Base-by-base conservation (phyloP, 2,113 vertebrate species). In the Sprattus sprattus region DNA sequence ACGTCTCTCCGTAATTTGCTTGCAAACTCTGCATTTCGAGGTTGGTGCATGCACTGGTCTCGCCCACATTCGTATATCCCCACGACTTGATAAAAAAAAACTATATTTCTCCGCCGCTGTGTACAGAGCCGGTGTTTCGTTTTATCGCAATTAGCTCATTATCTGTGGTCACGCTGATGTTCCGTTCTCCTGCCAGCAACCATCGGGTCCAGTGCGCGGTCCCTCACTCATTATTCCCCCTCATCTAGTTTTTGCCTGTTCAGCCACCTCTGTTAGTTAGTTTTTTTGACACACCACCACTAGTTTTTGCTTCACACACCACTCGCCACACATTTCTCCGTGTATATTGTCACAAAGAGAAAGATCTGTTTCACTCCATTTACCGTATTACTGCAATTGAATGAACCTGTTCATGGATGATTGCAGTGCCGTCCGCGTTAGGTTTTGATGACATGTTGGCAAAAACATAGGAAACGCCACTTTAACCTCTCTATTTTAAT, bases 121-220 rank as follows among this genome's bases (percentile, higher is more conserved):
- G 46, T 44, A 46, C 46, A 67, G 22, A 8, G 60, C 28, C 18
- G 10, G 44, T 20, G 15, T 81, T 50, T 39, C 39, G 39, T 39
- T 39, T 85, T 49, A 13, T 57, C 83, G 81, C 4, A 39, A 85
- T 84, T 89, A 83, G 50, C 8, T 81, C 82, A 85, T 78, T 82
- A 28, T 75, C 52, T 83, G 22, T 49, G 25, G 15, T 4, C n/a
- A 3, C 44, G 45, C n/a, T 49, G 64, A 39, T 80, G 39, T 60
- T 20, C 6, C 39, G 28, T 32, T 85, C 60, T 45, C 47, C 45
- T 45, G 45, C 20, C 71, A 46, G 46, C 13, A 3, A 1, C 54
- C 71, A 39, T 28, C 28, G 25, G 28, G 71, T 78, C 25, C 13
- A 39, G 13, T 32, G 39, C 45, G 16, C 6, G 81, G 22, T 84